Evolutionary conservation across 2,797 vertebrate species (phyloP).

Genomic region (Meda fulgida): DNA sequence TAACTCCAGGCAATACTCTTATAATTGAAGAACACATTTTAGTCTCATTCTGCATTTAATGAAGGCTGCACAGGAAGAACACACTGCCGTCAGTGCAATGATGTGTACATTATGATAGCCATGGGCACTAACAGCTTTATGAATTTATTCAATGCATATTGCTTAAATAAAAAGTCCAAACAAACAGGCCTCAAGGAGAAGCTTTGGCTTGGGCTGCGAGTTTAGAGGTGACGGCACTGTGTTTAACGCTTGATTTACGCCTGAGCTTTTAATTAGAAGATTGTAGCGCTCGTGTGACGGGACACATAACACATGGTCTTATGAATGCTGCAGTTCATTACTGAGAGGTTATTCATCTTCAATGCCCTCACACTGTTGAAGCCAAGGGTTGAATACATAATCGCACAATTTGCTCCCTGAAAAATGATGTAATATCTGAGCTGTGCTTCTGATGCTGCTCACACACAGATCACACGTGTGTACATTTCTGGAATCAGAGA

Average conservation of each 20-base stretch:
- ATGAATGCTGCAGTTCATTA: conserved; percentile 41
- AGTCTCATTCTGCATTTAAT: conserved; percentile 44
- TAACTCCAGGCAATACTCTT: conserved; percentile 12
- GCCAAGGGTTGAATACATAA: conserved; percentile 37
- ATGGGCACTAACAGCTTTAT: conserved; percentile 5
- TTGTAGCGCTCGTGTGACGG: conserved; percentile 20
- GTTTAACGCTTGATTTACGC: conserved; percentile 36
- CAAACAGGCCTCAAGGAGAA: background rate
- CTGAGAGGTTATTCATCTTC: conserved; percentile 39
- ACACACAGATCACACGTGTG: background rate
- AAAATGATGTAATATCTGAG: conserved; percentile 22
- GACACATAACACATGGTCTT: conserved; percentile 20
- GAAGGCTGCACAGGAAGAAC: conserved; percentile 18
- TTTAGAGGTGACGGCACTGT: conserved; percentile 34
- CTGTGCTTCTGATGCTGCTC: background rate
- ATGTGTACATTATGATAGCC: conserved; percentile 34
- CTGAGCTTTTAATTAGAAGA: conserved; percentile 45
- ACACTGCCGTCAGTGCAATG: conserved; percentile 22
- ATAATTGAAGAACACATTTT: conserved; percentile 38
- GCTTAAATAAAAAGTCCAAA: conserved; percentile 6
- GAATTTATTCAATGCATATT: conserved; percentile 21
- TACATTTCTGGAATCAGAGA: background rate
- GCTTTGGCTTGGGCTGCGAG: background rate
- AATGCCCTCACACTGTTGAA: conserved; percentile 13
- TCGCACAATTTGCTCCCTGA: conserved; percentile 8